Evolutionary conservation across 2,888 invertebrate species (phyloP), one percentile per base, ranked within the genome.

Genomic region (Marasmarcha lunaedactyla): DNA sequence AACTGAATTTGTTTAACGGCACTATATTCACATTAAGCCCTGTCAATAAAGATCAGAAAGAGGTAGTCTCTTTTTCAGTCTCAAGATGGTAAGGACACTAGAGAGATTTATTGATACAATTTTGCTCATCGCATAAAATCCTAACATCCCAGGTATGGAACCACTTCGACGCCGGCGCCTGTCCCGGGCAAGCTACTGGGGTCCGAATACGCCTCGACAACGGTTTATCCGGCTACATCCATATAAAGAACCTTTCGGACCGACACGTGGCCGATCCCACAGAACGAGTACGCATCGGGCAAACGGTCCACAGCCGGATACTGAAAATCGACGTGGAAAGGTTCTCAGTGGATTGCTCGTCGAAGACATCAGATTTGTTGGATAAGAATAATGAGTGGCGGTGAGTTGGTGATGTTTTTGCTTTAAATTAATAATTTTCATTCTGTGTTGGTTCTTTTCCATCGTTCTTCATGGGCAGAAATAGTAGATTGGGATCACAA

Each of bases 241-340:
- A 94, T 59, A 93, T 95, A 42, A 94, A 94, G 71, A 95, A 95
- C 73, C 84, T 98, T 33, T 97, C 97, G 1, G 97, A 98, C 68
- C 93, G 93, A 42, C 93, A 93, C 56, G 97, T 98, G 0, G 88
- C 91, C 7, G 95, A 97, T 77, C 98, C 98, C 0, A 93, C 95
- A 52, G 95, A 97, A 46, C 86, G 98, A 39, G 98, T 98, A 0
- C 87, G 91, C 38, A 87, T 91, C 46, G 90, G 92, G 0, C 93
- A 94, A 70, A 88, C 91, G 0, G 92, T 95, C 38, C 92, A 94
- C 66, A 93, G 94, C 52, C 85, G 98, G 26, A 89, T 99, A 48
- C 90, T 90, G n/a, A 98, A 98, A 78, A 97, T 99, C 35, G 96
- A 98, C 52, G 94, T 96, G 0, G 97, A 98, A 51, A 84, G 95